phyloP scores from a whole-genome alignment of 1,140 invertebrate genomes.

The Eriosoma lanigerum region DNA sequence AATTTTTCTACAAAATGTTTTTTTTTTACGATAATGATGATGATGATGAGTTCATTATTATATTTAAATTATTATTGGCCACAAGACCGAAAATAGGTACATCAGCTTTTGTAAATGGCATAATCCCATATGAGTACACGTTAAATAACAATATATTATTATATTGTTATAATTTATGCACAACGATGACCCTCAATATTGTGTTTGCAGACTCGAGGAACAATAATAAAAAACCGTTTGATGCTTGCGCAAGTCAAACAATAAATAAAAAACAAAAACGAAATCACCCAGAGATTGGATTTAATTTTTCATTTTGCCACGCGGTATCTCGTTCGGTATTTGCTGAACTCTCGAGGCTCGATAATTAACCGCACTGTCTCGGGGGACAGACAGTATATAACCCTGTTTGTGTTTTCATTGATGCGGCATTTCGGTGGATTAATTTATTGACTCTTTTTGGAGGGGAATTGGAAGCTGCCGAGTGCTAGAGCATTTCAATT shows the following conservation, averaged over 20 bases:
- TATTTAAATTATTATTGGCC: too few relatives aligned
- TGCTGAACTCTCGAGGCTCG: conserved; percentile 31
- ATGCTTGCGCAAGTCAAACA: conserved; percentile 11
- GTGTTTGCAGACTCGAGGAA: neutral
- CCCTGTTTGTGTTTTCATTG: conserved; percentile 44
- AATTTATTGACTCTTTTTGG: conserved; percentile 47
- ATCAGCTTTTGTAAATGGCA: neutral
- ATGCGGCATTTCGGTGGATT: conserved; percentile 33
- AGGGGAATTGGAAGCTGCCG: too few relatives aligned
- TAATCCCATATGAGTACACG: conserved; percentile 4
- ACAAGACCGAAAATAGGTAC: neutral
- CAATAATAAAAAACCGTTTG: conserved; percentile 4
- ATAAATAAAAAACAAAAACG: conserved; percentile 1
- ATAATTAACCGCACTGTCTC: conserved; percentile 47
- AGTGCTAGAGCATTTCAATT: conserved; percentile 20
- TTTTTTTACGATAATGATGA: too few relatives aligned
- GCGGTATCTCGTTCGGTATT: conserved; percentile 30
- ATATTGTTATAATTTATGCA: conserved; percentile 5
- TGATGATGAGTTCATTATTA: too few relatives aligned
- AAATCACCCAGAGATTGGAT: conserved; percentile 34
- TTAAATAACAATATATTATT: conserved; percentile 9
- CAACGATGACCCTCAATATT: conserved; percentile 6
- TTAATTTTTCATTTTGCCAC: conserved; percentile 48
- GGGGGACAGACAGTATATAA: conserved; percentile 12
- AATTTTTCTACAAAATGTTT: too few relatives aligned